Conservation (phyloP, 2,113 vertebrate species). For the Peromyscus polionotus region DNA sequence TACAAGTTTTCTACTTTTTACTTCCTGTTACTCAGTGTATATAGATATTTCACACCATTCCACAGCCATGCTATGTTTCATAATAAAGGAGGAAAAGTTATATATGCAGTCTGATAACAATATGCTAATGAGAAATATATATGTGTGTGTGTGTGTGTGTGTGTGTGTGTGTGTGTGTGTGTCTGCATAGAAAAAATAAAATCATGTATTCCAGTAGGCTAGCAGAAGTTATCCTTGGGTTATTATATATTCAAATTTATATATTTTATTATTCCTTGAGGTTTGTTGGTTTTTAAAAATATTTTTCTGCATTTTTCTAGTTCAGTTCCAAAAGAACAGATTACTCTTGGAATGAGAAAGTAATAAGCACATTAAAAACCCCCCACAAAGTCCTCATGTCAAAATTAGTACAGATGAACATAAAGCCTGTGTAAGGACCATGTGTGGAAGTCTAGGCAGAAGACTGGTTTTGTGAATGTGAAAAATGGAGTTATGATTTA, state of each 20-base stretch:
- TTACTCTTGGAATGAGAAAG: slow-evolving; percentile 44
- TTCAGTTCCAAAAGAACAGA: slow-evolving; percentile 1
- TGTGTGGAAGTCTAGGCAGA: not conserved
- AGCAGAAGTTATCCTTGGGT: not conserved
- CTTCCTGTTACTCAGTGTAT: not conserved
- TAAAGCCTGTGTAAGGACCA: not conserved
- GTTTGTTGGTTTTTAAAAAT: not conserved
- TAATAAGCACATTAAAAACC: not conserved
- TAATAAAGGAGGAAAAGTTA: slow-evolving; percentile 29
- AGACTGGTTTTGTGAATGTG: not conserved
- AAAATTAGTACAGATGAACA: not conserved
- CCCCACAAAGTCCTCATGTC: not conserved
- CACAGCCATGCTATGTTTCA: not conserved
- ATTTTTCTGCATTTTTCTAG: slow-evolving; percentile 41
- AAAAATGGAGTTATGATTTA: no score
- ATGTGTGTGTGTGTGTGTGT: no score
- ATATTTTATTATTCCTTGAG: slow-evolving; percentile 4
- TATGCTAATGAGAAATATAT: not conserved
- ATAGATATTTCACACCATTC: not conserved
- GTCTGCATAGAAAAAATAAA: not conserved
- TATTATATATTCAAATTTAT: slow-evolving; percentile 19
- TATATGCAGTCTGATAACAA: not conserved
- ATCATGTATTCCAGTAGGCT: not conserved
- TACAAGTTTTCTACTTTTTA: not conserved
- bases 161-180: no score